Conservation (phyloP, 1,140 invertebrate species). For the Drosophila auraria region DNA sequence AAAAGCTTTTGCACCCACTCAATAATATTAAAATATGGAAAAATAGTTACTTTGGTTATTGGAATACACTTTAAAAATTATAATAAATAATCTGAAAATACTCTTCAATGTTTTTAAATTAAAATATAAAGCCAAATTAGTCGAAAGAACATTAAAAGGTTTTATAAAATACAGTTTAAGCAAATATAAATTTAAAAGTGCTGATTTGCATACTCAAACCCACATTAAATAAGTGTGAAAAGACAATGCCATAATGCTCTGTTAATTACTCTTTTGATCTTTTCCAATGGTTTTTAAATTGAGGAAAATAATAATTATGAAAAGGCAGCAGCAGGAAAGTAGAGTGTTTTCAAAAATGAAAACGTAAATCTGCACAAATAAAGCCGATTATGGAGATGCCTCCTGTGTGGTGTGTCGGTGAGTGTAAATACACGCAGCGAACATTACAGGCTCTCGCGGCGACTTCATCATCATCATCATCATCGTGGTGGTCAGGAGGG, state of each 20-base stretch:
- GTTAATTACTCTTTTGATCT: conserved; percentile 62
- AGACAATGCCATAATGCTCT: conserved; percentile 40
- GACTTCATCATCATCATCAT: conserved; percentile 6
- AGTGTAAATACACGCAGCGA: conserved; percentile 8
- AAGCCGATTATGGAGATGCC: conserved; percentile 49
- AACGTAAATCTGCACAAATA: conserved; percentile 53
- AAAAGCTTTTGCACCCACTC: conserved; percentile 10
- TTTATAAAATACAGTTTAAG: no score
- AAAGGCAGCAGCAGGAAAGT: conserved; percentile 9
- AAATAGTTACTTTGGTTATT: neutral
- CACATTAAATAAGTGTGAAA: conserved; percentile 34
- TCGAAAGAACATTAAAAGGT: no score
- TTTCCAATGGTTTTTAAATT: conserved; percentile 49
- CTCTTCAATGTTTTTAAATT: neutral
- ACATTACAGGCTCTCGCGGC: conserved; percentile 9
- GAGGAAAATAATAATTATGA: conserved; percentile 44
- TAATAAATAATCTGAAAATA: neutral
- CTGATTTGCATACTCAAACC: neutral
- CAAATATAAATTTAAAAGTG: no score
- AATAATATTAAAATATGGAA: neutral
- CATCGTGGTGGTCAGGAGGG: conserved; percentile 11
- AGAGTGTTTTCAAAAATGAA: conserved; percentile 37
- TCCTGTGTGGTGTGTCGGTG: neutral
- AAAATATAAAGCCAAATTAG: neutral
- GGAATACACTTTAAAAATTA: neutral